A percentile compares a stretch with the other conserved stretches of the same genome.
Conservation (phyloP, 2,113 vertebrate species). For the Xiphias gladius region DNA sequence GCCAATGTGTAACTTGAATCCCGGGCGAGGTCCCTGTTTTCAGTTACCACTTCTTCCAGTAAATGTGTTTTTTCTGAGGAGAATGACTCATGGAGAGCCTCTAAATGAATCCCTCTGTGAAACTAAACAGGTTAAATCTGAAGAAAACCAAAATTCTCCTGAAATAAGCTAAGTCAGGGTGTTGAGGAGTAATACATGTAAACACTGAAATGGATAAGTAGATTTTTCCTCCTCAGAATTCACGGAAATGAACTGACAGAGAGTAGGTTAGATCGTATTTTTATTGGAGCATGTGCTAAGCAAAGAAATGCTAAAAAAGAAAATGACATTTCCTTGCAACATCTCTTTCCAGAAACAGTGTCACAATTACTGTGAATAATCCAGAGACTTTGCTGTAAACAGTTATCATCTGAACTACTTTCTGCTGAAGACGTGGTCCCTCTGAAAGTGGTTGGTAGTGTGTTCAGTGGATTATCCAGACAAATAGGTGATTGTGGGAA, state of each 20-base stretch:
- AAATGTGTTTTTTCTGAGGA: slow-evolving; percentile 23
- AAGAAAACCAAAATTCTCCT: background rate
- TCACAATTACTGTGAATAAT: slow-evolving; percentile 40
- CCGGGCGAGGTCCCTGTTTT: slow-evolving; percentile 34
- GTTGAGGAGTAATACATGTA: too few species aligned
- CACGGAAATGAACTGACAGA: background rate
- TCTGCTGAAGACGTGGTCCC: slow-evolving; percentile 16
- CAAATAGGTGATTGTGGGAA: slow-evolving; percentile 23
- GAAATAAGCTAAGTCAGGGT: too few species aligned
- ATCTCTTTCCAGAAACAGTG: slow-evolving; percentile 31
- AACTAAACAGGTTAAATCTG: background rate
- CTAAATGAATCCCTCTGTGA: background rate
- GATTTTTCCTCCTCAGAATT: background rate
- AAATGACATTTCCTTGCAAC: slow-evolving; percentile 1
- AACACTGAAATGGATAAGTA: too few species aligned
- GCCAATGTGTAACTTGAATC: slow-evolving; percentile 53
- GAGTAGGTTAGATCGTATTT: background rate
- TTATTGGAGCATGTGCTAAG: background rate
- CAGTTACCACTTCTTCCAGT: slow-evolving; percentile 11
- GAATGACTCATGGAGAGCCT: slow-evolving; percentile 12
- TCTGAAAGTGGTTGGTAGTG: slow-evolving; percentile 27
- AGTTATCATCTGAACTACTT: slow-evolving; percentile 48
- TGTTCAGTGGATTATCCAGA: slow-evolving; percentile 26
- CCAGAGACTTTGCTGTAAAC: slow-evolving; percentile 42
- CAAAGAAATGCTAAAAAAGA: slow-evolving; percentile 17